A percentile compares a stretch with the other conserved stretches of the same genome.
These are phyloP conservation scores for Bradypus variegatus DNA, from an alignment of 2,797 vertebrate species.

Conservation along the genomic window DNA sequence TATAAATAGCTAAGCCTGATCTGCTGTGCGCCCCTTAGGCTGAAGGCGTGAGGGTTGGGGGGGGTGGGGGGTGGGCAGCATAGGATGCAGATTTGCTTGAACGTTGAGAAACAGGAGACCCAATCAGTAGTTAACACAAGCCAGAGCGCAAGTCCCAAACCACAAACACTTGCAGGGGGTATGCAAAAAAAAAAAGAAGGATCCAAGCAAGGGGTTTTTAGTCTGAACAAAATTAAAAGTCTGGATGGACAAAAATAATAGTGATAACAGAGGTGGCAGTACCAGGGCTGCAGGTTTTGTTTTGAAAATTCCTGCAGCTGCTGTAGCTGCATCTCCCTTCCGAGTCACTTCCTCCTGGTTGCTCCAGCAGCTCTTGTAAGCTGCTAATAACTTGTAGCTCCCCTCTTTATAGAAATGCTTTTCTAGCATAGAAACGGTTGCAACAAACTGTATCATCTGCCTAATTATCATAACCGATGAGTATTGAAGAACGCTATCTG, in stretches of 20 bases:
- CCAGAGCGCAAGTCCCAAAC: not conserved
- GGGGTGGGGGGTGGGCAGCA: fast-evolving
- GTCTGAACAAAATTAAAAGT: not conserved
- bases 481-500: fast-evolving
- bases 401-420: not conserved
- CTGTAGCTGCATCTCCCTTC: fast-evolving
- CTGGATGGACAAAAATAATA: not conserved
- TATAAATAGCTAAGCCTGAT: constrained; percentile 55
- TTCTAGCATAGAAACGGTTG: not conserved
- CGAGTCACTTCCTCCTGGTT: constrained; percentile 21
- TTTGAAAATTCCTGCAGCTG: not conserved
- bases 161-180: not conserved
- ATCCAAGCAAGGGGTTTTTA: not conserved
- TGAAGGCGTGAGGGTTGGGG: not conserved
- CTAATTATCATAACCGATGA: not conserved
- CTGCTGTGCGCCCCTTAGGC: constrained; percentile 33
- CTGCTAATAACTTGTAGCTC: not conserved
- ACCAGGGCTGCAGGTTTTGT: not conserved
- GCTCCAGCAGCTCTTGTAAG: not conserved
- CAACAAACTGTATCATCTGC: not conserved
- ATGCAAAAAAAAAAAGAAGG: not conserved
- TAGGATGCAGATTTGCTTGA: fast-evolving
- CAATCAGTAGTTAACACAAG: not conserved
- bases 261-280: not conserved
- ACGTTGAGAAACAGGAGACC: not conserved